Conservation (phyloP, 2,888 invertebrate genomes). For the Eupsilia transversa region DNA sequence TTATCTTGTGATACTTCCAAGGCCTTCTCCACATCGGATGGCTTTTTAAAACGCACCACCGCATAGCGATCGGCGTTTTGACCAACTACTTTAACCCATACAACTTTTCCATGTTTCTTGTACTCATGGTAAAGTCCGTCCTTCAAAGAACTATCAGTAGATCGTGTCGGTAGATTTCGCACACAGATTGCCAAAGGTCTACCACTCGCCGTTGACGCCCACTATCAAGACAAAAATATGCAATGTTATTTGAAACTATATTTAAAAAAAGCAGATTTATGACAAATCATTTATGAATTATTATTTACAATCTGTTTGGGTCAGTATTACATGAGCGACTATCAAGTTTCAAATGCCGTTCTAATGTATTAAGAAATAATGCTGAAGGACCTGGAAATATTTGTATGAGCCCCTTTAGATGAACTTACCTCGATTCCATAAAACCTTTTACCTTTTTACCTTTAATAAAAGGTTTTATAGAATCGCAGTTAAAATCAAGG, state of each 20-base stretch:
- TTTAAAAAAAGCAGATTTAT: constrained; percentile 29
- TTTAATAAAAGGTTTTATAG: not conserved
- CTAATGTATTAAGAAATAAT: not conserved
- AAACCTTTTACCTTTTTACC: too few relatives aligned
- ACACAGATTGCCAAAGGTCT: constrained; percentile 97
- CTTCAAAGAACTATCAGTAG: constrained; percentile 98
- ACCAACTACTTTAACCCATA: constrained; percentile 98
- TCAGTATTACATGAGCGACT: constrained; percentile 1
- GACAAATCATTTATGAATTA: constrained; percentile 16
- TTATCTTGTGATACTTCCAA: constrained; percentile 98
- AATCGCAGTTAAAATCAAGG: constrained; percentile 1
- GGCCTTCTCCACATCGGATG: constrained; percentile 99
- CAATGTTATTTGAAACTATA: constrained; percentile 59
- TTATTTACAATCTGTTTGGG: constrained; percentile 27
- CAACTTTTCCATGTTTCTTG: constrained; percentile 99
- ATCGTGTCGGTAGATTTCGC: constrained; percentile 96
- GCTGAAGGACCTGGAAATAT: constrained; percentile 8
- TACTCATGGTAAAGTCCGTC: constrained; percentile 99
- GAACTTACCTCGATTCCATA: constrained; percentile 2
- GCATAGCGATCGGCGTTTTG: constrained; percentile 97
- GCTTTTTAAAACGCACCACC: constrained; percentile 97
- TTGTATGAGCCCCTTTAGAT: not conserved
- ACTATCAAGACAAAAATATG: constrained; percentile 80
- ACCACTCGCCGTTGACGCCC: constrained; percentile 92
- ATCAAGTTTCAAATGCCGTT: not conserved